These are phyloP conservation scores for Drosophila mayaguana DNA, from an alignment of 2,888 invertebrate genomes.

Conservation along the genomic window DNA sequence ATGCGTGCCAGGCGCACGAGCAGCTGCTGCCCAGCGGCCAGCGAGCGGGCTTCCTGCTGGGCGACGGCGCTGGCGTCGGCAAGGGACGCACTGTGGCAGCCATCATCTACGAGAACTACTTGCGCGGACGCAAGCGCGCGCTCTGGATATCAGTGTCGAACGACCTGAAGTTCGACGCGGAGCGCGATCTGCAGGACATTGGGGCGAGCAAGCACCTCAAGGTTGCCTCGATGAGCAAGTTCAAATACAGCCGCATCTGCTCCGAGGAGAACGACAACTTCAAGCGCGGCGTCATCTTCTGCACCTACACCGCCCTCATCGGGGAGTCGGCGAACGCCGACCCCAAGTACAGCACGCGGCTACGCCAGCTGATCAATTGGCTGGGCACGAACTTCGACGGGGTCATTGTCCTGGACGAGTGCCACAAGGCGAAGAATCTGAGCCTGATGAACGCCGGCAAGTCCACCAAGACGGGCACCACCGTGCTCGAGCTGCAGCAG, in stretches of 20 bases:
- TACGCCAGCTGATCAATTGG: constrained; percentile 99
- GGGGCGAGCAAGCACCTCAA: constrained; percentile 93
- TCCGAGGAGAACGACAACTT: constrained; percentile 90
- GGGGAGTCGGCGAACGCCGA: constrained; percentile 94
- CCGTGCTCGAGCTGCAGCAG: constrained; percentile 97
- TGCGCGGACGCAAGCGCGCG: constrained; percentile 95
- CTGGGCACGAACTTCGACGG: constrained; percentile 94
- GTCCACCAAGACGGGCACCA: constrained; percentile 98
- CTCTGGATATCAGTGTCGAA: constrained; percentile 99
- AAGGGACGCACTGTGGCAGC: constrained; percentile 99
- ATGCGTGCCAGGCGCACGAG: constrained; percentile 98
- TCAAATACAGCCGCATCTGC: constrained; percentile 98
- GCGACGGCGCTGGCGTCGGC: constrained; percentile 99
- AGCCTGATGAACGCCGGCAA: constrained; percentile 98
- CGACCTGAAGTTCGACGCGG: constrained; percentile 98
- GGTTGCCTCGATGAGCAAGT: constrained; percentile 95
- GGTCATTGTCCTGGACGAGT: constrained; percentile 99
- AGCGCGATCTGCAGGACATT: constrained; percentile 97
- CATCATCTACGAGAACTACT: constrained; percentile 98
- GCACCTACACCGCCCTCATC: constrained; percentile 98
- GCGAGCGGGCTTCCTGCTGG: constrained; percentile 97
- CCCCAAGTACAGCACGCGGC: constrained; percentile 91
- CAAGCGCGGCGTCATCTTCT: constrained; percentile 97
- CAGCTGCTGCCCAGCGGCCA: constrained; percentile 94
- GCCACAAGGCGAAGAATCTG: constrained; percentile 99